Conservation (phyloP, 2,888 invertebrate species). For the Meganola albula region DNA sequence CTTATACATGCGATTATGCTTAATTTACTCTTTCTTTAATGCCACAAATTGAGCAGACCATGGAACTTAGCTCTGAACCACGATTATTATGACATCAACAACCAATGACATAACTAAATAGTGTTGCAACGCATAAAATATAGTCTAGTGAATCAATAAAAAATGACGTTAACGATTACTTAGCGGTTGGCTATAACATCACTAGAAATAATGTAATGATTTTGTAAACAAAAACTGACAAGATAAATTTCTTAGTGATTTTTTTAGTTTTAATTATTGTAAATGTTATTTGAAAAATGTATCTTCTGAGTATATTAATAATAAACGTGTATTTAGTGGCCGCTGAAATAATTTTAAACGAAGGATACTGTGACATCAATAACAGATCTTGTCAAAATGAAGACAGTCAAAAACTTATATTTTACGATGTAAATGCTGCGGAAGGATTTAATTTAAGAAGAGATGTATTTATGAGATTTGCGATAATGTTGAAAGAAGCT, state of each 20-base stretch:
- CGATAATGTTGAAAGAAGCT: slow-evolving; percentile 86
- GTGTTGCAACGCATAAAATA: too few relatives aligned
- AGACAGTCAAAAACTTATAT: slow-evolving; percentile 79
- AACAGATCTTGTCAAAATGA: slow-evolving; percentile 23
- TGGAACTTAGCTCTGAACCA: too few relatives aligned
- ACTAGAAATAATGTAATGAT: too few relatives aligned
- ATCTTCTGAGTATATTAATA: slow-evolving; percentile 17
- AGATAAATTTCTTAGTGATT: background rate
- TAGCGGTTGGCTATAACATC: too few relatives aligned
- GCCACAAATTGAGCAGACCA: too few relatives aligned
- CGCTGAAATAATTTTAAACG: slow-evolving; percentile 17
- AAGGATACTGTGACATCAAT: slow-evolving; percentile 29
- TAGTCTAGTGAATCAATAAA: too few relatives aligned
- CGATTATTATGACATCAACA: too few relatives aligned
- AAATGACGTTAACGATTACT: too few relatives aligned
- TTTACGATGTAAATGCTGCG: slow-evolving; percentile 96
- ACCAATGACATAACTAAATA: too few relatives aligned
- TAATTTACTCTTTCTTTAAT: too few relatives aligned
- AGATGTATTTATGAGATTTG: slow-evolving; percentile 96
- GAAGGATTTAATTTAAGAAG: slow-evolving; percentile 98
- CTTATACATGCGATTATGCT: background rate
- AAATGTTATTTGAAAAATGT: slow-evolving; percentile 7
- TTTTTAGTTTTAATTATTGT: background rate
- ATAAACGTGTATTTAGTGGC: slow-evolving; percentile 18
- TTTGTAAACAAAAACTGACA: too few relatives aligned